Percentiles rank a stretch among this genome's conserved stretches.
Evolutionary conservation across 37 sponge, comb jelly and placozoan genomes (phyloP).

Genomic region (Petrosia ficiformis): DNA sequence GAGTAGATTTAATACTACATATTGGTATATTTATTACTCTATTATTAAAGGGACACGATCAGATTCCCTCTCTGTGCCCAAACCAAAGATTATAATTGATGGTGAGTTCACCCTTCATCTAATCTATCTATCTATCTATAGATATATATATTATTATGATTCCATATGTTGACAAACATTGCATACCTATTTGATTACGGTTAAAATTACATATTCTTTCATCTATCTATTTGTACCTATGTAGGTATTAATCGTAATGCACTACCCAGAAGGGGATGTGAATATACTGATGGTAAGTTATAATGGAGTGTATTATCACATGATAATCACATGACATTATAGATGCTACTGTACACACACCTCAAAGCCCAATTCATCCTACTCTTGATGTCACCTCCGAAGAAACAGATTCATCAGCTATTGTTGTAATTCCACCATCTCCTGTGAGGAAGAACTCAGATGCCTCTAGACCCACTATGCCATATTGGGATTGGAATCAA

Average conservation of each 20-base stretch:
- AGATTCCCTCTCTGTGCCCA: too few relatives aligned
- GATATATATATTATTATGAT: too few relatives aligned
- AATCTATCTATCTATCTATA: too few relatives aligned
- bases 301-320: not conserved
- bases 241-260: slow-evolving; percentile 17
- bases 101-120: not conserved
- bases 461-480: slow-evolving; percentile 18
- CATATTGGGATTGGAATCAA: slow-evolving; percentile 72
- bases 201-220: too few relatives aligned
- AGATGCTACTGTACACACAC: slow-evolving; percentile 20
- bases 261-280: slow-evolving; percentile 8
- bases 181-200: too few relatives aligned
- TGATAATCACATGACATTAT: too few relatives aligned
- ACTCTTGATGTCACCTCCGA: slow-evolving; percentile 6
- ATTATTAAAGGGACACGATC: too few relatives aligned
- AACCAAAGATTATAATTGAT: not conserved
- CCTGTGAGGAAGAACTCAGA: slow-evolving; percentile 39
- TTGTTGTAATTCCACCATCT: slow-evolving; percentile 7
- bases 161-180: too few relatives aligned
- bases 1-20: not conserved
- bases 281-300: slow-evolving; percentile 26
- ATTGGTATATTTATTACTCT: not conserved
- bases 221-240: too few relatives aligned
- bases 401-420: not conserved
- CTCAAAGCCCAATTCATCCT: slow-evolving; percentile 41